Conservation (phyloP, 2,888 invertebrate genomes). For the Pyrocoelia pectoralis region DNA sequence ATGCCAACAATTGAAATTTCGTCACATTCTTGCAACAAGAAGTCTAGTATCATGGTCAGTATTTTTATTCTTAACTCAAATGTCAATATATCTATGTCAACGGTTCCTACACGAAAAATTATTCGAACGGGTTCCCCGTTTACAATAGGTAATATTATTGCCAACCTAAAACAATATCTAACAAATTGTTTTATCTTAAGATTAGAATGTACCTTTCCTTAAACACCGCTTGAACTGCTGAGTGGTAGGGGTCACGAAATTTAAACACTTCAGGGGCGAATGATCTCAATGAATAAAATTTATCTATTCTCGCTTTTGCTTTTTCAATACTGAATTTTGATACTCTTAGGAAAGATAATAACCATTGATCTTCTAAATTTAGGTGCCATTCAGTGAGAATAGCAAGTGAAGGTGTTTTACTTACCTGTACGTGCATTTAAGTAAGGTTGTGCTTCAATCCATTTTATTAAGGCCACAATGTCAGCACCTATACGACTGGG, state of each 20-base stretch:
- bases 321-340: slow-evolving; percentile 65
- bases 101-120: neutral
- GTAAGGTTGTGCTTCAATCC: too few species aligned
- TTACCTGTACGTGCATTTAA: too few species aligned
- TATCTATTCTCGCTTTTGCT: slow-evolving; percentile 65
- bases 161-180: too few species aligned
- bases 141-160: neutral
- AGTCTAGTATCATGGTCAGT: neutral
- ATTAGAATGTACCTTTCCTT: neutral
- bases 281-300: slow-evolving; percentile 66
- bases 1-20: neutral
- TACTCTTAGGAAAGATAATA: slow-evolving; percentile 63
- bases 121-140: neutral
- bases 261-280: slow-evolving; percentile 67
- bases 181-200: too few species aligned
- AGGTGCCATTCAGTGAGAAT: too few species aligned
- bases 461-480: too few species aligned
- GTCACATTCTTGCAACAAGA: neutral
- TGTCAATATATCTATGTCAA: neutral
- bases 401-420: too few species aligned
- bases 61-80: neutral
- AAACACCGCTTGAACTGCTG: neutral
- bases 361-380: slow-evolving; percentile 65
- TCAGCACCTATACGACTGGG: too few species aligned
- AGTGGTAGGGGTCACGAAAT: slow-evolving; percentile 59